phyloP scores from a whole-genome alignment of 1,140 invertebrate genomes.

The Apis cerana region DNA sequence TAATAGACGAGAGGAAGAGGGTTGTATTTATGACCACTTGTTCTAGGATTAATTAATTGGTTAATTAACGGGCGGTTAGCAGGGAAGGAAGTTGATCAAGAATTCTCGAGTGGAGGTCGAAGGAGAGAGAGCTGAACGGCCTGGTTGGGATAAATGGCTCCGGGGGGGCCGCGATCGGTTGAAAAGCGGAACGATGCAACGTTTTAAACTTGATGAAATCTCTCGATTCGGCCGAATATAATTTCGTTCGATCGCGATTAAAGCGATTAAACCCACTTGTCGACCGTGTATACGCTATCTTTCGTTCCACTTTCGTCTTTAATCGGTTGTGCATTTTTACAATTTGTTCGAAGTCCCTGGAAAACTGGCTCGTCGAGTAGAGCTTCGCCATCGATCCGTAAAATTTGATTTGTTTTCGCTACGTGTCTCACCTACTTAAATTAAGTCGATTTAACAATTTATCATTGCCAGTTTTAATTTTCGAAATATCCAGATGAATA shows the following conservation, averaged over 20 bases:
- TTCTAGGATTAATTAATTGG: constrained; percentile 3
- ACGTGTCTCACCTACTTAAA: not conserved
- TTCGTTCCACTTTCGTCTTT: not conserved
- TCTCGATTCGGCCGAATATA: not conserved
- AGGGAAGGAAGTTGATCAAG: constrained; percentile 29
- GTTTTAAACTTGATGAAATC: constrained; percentile 19
- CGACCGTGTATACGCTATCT: not conserved
- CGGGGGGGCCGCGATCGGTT: constrained; percentile 8
- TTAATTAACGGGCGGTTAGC: constrained; percentile 41
- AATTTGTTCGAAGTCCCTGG: constrained; percentile 24
- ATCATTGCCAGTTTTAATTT: too few relatives aligned
- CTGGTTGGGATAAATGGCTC: constrained; percentile 8
- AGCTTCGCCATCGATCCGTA: not conserved
- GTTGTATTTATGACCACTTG: not conserved
- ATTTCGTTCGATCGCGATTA: too few relatives aligned
- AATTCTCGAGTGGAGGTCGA: not conserved
- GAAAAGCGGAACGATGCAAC: not conserved
- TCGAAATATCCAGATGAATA: not conserved
- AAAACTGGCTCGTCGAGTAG: not conserved
- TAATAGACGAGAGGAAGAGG: not conserved
- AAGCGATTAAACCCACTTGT: too few relatives aligned
- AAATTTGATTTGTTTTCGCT: constrained; percentile 16
- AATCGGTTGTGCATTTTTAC: too few relatives aligned
- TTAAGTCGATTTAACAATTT: not conserved
- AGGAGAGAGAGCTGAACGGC: constrained; percentile 17